These are phyloP conservation scores for Andrena flavipes DNA, from an alignment of 2,888 invertebrate species.

Conservation along the genomic window DNA sequence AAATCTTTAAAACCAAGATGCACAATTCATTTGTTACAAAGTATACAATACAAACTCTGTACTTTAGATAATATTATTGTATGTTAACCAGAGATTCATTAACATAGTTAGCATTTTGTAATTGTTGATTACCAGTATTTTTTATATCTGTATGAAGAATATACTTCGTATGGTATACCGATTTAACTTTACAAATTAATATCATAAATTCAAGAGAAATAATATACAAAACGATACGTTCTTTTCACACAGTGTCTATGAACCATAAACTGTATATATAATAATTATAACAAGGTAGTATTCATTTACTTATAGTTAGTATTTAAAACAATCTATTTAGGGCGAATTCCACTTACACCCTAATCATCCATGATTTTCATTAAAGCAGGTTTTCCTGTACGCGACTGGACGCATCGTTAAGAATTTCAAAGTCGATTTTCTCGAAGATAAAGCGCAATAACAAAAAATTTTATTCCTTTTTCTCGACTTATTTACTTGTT, in stretches of 20 bases:
- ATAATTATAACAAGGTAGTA: conserved; percentile 23
- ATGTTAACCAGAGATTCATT: conserved; percentile 14
- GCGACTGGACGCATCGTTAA: too few species aligned
- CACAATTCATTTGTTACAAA: conserved; percentile 26
- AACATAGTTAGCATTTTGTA: conserved; percentile 55
- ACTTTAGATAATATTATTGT: conserved; percentile 25
- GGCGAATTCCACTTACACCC: too few species aligned
- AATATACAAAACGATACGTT: conserved; percentile 15
- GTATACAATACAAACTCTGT: conserved; percentile 13
- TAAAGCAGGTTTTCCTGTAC: too few species aligned
- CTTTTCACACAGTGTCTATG: conserved; percentile 19
- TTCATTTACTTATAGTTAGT: conserved; percentile 21
- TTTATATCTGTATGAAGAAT: neutral
- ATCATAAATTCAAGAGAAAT: conserved; percentile 19
- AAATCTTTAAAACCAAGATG: conserved; percentile 30
- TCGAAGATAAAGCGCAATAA: too few species aligned
- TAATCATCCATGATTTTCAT: too few species aligned
- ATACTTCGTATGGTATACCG: neutral
- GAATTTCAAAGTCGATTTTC: too few species aligned
- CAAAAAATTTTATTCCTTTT: too few species aligned
- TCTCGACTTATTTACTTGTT: too few species aligned
- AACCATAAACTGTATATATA: conserved; percentile 27
- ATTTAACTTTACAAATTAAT: conserved; percentile 11
- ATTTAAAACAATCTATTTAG: conserved; percentile 29
- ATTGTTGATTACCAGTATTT: neutral